Evolutionary conservation across 2,113 vertebrate genomes (phyloP).

Genomic region (Bucco capensis): DNA sequence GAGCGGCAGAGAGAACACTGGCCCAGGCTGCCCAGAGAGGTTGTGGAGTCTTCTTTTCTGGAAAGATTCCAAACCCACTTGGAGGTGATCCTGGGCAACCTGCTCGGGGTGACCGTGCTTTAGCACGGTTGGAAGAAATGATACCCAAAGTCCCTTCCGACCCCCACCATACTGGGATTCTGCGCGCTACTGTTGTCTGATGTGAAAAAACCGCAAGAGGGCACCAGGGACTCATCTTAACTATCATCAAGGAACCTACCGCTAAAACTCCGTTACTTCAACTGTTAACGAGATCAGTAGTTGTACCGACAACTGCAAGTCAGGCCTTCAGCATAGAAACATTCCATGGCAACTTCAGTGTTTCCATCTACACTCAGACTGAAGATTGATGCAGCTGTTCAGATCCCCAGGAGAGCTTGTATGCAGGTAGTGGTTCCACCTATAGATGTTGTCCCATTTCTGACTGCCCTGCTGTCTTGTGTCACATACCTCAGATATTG

Average conservation of each 20-base stretch:
- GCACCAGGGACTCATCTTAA: background rate
- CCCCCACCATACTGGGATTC: background rate
- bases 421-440: background rate
- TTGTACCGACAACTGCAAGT: background rate
- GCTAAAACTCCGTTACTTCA: background rate
- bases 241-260: background rate
- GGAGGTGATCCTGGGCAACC: background rate
- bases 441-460: background rate
- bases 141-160: background rate
- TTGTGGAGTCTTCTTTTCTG: background rate
- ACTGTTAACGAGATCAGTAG: background rate
- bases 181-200: background rate
- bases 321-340: background rate
- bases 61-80: background rate
- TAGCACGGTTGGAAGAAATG: background rate
- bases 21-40: background rate
- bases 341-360: background rate
- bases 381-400: background rate
- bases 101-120: background rate
- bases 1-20: background rate
- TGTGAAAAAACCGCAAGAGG: background rate
- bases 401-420: background rate
- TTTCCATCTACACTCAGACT: background rate
- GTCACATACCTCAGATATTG: background rate
- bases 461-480: too few relatives aligned